Evolutionary conservation across 1,140 invertebrate genomes (phyloP).

Genomic region (Ostrea denselamellosa): DNA sequence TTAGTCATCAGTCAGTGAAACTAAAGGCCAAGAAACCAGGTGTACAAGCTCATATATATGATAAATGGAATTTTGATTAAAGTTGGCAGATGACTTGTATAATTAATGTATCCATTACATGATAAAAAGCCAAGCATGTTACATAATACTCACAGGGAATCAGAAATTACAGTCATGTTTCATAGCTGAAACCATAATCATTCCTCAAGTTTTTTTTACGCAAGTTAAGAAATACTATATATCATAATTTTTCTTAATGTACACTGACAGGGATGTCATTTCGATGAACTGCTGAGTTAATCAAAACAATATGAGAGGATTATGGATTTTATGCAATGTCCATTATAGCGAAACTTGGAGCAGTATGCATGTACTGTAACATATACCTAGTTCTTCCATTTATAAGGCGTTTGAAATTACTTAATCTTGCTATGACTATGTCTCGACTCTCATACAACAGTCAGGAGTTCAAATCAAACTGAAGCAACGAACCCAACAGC

Average conservation of each 20-base stretch:
- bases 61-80: constrained; percentile 36
- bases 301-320: no score
- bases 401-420: no score
- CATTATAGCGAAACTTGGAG: no score
- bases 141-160: neutral
- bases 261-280: neutral
- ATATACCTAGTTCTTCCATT: no score
- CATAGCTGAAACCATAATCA: constrained; percentile 15
- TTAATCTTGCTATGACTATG: no score
- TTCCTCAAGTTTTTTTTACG: neutral
- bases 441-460: no score
- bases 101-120: constrained; percentile 21
- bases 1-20: neutral
- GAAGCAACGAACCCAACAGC: no score
- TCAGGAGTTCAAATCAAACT: no score
- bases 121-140: constrained; percentile 29
- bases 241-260: neutral
- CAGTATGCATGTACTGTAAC: no score
- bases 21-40: neutral
- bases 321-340: no score
- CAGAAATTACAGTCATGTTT: neutral
- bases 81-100: constrained; percentile 34
- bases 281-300: no score
- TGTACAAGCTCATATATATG: constrained; percentile 24
- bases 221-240: neutral